A percentile compares a stretch with the other conserved stretches of the same genome.
Evolutionary conservation across 2,113 vertebrate species (phyloP).

Genomic region (Telmatochromis sp.): DNA sequence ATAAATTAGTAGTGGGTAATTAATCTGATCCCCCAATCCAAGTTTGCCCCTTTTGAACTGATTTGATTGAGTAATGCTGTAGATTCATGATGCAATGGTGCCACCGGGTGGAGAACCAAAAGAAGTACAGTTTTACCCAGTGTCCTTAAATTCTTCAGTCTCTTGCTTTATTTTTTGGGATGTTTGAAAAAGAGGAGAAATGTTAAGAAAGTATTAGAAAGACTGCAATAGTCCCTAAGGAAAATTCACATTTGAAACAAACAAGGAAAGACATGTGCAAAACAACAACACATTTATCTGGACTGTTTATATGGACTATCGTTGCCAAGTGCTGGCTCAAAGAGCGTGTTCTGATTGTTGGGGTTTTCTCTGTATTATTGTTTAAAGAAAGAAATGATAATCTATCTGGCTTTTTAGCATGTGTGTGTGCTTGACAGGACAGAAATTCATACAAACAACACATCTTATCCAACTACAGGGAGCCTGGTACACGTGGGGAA

Average conservation of each 20-base stretch:
- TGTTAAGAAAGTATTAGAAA: not conserved
- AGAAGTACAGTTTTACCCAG: not conserved
- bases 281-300: not conserved
- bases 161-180: not conserved
- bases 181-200: not conserved
- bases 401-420: not conserved
- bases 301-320: not conserved
- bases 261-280: not conserved
- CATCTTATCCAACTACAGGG: not conserved
- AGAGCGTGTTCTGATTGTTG: not conserved
- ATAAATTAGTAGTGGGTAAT: not conserved
- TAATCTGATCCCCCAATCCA: not conserved
- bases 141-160: not conserved
- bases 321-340: not conserved
- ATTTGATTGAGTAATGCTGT: not conserved
- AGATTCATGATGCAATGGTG: not conserved
- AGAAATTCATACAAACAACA: not conserved
- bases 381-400: not conserved
- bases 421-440: not conserved
- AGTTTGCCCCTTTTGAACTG: not conserved
- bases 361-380: not conserved
- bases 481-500: rapidly evolving
- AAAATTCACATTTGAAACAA: not conserved
- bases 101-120: not conserved
- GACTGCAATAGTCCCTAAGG: not conserved